Evolutionary conservation across 1,140 invertebrate species (phyloP).

Genomic region (Drosophila tani): DNA sequence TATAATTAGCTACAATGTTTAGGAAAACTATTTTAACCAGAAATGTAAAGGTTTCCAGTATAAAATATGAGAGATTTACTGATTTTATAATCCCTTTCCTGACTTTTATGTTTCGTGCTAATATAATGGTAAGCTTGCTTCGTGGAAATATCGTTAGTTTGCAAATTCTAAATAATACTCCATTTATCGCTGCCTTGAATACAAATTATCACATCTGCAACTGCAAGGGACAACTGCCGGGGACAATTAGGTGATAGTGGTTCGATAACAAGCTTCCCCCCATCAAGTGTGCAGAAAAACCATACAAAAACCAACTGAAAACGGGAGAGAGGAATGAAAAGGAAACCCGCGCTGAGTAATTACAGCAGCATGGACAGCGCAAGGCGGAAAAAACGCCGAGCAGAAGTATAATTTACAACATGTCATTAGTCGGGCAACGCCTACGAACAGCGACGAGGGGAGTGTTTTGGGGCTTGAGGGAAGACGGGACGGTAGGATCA

Average conservation of each 20-base stretch:
- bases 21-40: too few relatives aligned
- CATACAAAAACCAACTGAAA: conserved; percentile 32
- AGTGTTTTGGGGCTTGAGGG: conserved; percentile 15
- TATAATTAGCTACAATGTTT: too few relatives aligned
- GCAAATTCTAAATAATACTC: conserved; percentile 1
- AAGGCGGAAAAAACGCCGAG: conserved; percentile 23
- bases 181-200: conserved; percentile 10
- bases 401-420: conserved; percentile 79
- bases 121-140: too few relatives aligned
- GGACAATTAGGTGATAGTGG: conserved; percentile 30
- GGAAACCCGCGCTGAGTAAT: conserved; percentile 67
- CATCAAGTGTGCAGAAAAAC: conserved; percentile 10
- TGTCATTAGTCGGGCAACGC: conserved; percentile 79
- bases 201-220: conserved; percentile 42
- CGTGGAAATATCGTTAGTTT: not conserved
- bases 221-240: conserved; percentile 13
- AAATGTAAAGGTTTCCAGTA: too few relatives aligned
- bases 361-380: conserved; percentile 36
- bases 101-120: too few relatives aligned
- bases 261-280: conserved; percentile 33
- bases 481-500: conserved; percentile 67
- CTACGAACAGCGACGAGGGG: conserved; percentile 25
- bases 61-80: too few relatives aligned
- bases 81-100: too few relatives aligned
- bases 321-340: conserved; percentile 11